phyloP scores from a whole-genome alignment of 2,797 vertebrate genomes.

The Orientallactaga sibirica region DNA sequence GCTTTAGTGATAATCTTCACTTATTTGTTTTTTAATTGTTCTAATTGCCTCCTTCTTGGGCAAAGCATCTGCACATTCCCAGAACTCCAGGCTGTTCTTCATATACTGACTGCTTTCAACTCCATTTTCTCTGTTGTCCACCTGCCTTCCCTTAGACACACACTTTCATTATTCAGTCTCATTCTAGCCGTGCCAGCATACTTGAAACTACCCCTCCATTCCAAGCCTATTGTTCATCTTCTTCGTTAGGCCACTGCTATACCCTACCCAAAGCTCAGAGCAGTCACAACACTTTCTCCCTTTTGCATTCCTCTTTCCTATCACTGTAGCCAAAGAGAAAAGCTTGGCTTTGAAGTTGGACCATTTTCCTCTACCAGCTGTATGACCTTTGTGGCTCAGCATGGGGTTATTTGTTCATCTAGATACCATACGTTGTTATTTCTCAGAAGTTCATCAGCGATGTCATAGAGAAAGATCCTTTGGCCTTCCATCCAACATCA shows the following conservation, averaged over 20 bases:
- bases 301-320: neutral
- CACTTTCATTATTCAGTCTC: neutral
- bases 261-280: neutral
- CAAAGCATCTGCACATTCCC: neutral
- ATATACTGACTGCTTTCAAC: neutral
- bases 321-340: constrained; percentile 26
- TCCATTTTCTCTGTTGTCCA: neutral
- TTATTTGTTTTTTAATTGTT: constrained; percentile 48
- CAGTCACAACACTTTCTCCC: no score
- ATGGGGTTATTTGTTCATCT: constrained; percentile 66
- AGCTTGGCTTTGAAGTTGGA: constrained; percentile 50
- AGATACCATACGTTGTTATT: constrained; percentile 53
- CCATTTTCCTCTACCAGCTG: constrained; percentile 46
- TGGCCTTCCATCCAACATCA: constrained; percentile 54
- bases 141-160: neutral
- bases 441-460: constrained; percentile 55
- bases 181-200: neutral
- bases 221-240: neutral
- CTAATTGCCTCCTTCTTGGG: constrained; percentile 15
- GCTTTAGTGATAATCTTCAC: constrained; percentile 19
- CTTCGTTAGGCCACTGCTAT: neutral
- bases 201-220: neutral
- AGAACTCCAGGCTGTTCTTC: neutral
- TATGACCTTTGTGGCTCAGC: constrained; percentile 63
- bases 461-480: constrained; percentile 1